phyloP scores from a whole-genome alignment of 2,113 vertebrate genomes.

The Dromas ardeola region DNA sequence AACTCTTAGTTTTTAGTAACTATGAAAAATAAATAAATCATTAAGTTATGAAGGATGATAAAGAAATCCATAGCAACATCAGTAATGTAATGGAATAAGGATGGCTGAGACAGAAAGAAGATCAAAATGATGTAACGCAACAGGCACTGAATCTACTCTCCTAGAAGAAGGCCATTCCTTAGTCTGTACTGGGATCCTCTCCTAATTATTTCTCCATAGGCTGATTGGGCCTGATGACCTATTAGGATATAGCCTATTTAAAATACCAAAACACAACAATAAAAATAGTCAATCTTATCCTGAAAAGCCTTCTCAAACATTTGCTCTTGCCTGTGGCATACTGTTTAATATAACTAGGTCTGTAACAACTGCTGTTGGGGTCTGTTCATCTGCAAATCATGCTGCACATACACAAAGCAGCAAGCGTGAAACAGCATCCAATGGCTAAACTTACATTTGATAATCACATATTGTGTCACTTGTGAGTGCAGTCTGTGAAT shows the following conservation, averaged over 20 bases:
- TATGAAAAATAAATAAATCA: not conserved
- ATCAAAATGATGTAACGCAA: not conserved
- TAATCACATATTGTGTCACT: not conserved
- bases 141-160: not conserved
- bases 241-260: not conserved
- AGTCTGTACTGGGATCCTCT: not conserved
- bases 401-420: not conserved
- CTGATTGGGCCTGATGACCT: not conserved
- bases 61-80: not conserved
- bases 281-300: not conserved
- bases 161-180: not conserved
- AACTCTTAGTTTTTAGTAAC: not conserved
- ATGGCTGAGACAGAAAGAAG: not conserved
- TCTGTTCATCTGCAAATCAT: not conserved
- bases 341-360: not conserved
- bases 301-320: not conserved
- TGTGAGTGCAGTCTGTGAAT: not conserved
- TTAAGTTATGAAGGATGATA: not conserved
- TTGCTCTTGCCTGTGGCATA: not conserved
- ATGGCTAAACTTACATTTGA: not conserved
- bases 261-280: not conserved
- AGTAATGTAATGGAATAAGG: not conserved
- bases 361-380: not conserved
- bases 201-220: not conserved
- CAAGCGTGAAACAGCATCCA: not conserved